Evolutionary conservation across 2,797 vertebrate species (phyloP), one percentile per base, ranked within the genome.

Genomic region (Distichodus sexfasciatus): DNA sequence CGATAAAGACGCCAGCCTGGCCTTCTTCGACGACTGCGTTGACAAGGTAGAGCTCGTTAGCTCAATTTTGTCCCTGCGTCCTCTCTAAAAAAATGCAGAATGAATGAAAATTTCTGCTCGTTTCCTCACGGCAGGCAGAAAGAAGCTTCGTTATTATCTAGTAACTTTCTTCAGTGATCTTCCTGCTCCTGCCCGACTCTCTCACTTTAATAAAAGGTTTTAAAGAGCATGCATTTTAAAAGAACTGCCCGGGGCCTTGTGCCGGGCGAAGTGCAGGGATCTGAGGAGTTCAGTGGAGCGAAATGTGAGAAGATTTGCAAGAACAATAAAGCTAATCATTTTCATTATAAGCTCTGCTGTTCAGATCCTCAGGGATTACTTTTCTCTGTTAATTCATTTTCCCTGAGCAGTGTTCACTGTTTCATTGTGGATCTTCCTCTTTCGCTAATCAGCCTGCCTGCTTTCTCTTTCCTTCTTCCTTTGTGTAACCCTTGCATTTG

Each of bases 21-120:
- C 95, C 0, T 99, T 99, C 89, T 99, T 99, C 83, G 97, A 99
- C 85, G 97, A 99, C 85, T 99, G 97, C 15, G 95, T 99, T 57
- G 95, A 98, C 81, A 99, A 99, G 93, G 97, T 99, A 92, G 90
- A 93, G 14, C 71, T 46, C 15, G 29, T 19, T 62, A 26, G 15
- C 28, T 15, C 4, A 12, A 28, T 51, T 40, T 60, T 21, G 44
- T 26, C 14, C 50, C 51, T 41, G 17, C 14, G 14, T 51, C 15
- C 14, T 12, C 15, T 40, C 17, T 3, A 12, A 35, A 15, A n/a
- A 36, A 29, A n/a, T n/a, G n/a, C n/a, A n/a, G n/a, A n/a, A 35
- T 4, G 11, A 48, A 11, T 15, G 19, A 57, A 11, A 57, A 4
- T 15, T 8, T 6, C 1, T 51, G 1, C 14, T 24, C 5, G 48